A percentile compares a stretch with the other conserved stretches of the same genome.
Conservation (phyloP, 2,888 invertebrate genomes). For the Synanthedon vespiformis region DNA sequence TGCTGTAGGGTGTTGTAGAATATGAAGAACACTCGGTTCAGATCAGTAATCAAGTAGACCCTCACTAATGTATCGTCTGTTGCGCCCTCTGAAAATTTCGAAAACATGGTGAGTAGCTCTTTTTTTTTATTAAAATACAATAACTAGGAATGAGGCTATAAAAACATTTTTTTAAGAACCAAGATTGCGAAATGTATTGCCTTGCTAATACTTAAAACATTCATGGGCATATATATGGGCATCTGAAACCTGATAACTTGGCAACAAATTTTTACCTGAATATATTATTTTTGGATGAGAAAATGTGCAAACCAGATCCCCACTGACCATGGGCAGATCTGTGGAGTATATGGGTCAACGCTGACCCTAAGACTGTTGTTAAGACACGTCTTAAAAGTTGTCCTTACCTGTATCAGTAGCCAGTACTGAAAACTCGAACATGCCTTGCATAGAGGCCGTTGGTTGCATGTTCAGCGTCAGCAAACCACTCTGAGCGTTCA, state of each 20-base stretch:
- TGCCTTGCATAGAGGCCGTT: slow-evolving; percentile 68
- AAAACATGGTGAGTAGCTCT: too few relatives aligned
- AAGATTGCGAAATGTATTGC: too few relatives aligned
- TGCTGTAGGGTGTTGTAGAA: slow-evolving; percentile 62
- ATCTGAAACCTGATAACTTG: too few relatives aligned
- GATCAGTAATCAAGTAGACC: slow-evolving; percentile 69
- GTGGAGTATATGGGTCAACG: neutral
- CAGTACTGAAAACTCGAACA: slow-evolving; percentile 67
- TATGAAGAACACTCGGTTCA: slow-evolving; percentile 67
- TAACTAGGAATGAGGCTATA: too few relatives aligned
- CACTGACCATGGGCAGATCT: too few relatives aligned
- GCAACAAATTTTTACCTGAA: too few relatives aligned
- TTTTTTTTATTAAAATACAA: too few relatives aligned
- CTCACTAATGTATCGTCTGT: slow-evolving; percentile 55
- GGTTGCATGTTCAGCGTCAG: slow-evolving; percentile 64
- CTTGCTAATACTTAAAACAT: too few relatives aligned
- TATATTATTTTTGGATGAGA: too few relatives aligned
- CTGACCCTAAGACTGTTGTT: neutral
- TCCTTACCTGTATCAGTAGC: slow-evolving; percentile 64
- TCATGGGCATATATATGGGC: too few relatives aligned
- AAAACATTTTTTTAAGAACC: too few relatives aligned
- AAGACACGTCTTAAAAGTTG: neutral
- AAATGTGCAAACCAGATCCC: too few relatives aligned
- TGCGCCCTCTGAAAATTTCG: slow-evolving; percentile 34
- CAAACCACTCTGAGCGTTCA: slow-evolving; percentile 50